Evolutionary conservation across 2,797 vertebrate species (phyloP).

Genomic region (Spinus olivaceus): DNA sequence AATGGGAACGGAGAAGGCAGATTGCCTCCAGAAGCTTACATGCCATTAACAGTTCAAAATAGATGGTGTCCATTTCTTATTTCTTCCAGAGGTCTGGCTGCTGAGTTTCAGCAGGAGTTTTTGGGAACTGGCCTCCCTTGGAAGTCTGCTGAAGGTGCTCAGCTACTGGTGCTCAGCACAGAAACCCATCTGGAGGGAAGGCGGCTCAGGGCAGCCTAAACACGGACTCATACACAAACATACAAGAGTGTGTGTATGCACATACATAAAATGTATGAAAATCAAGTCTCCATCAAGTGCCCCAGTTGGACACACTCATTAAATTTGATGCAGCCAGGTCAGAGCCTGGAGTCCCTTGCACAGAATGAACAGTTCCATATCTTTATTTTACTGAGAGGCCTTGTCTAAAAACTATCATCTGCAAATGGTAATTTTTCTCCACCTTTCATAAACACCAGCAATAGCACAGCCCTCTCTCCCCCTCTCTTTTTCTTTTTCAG

Average conservation of each 20-base stretch:
- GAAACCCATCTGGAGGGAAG: neutral
- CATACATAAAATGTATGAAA: neutral
- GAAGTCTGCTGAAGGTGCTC: neutral
- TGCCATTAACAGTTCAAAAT: neutral
- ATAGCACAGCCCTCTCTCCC: conserved; percentile 30
- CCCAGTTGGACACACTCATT: neutral
- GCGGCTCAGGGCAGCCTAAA: neutral
- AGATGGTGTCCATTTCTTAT: neutral
- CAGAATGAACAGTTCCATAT: neutral
- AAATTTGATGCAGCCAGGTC: neutral
- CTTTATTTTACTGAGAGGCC: neutral
- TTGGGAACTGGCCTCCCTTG: neutral
- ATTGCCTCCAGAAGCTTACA: neutral
- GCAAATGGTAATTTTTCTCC: conserved; percentile 68
- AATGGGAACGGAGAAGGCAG: neutral
- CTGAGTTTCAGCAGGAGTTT: neutral
- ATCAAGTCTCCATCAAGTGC: neutral
- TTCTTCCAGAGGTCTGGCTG: neutral
- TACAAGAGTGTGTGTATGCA: too few species aligned
- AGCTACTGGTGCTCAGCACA: neutral
- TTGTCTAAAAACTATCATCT: conserved; percentile 49
- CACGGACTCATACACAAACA: neutral
- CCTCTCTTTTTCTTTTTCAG: conserved; percentile 79
- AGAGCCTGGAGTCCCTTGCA: neutral
- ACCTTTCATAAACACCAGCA: conserved; percentile 71